phyloP scores from a whole-genome alignment of 2,888 invertebrate species.

The Pachydiplax longipennis region DNA sequence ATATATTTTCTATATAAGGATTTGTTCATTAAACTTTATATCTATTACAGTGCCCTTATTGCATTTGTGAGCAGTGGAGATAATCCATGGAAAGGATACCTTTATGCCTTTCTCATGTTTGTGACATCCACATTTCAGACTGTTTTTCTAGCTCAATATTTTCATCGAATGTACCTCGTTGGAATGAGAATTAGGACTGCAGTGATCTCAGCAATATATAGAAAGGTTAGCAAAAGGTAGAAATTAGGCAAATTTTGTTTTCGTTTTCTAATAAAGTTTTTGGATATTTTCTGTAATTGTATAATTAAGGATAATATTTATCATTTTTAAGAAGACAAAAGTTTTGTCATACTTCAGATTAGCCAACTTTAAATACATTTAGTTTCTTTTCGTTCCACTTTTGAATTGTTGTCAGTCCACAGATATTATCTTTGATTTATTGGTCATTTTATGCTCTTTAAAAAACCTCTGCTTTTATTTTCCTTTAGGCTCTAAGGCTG shows the following conservation, averaged over 20 bases:
- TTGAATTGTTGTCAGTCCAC: not conserved
- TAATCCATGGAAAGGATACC: constrained; percentile 66
- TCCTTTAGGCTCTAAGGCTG: constrained; percentile 56
- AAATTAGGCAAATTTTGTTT: not conserved
- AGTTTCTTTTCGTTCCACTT: not conserved
- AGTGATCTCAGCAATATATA: constrained; percentile 65
- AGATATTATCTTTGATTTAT: too few relatives aligned
- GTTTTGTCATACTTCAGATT: not conserved
- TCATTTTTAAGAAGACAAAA: not conserved
- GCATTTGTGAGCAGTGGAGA: constrained; percentile 55
- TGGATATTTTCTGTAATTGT: not conserved
- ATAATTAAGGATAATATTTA: not conserved
- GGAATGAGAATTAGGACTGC: constrained; percentile 67
- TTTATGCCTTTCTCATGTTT: constrained; percentile 65
- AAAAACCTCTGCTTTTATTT: not conserved
- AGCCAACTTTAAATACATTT: not conserved
- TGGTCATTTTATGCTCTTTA: not conserved
- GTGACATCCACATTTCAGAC: constrained; percentile 63
- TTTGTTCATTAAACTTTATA: too few relatives aligned
- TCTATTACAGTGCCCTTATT: constrained; percentile 55
- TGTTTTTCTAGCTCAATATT: constrained; percentile 65
- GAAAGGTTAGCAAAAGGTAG: constrained; percentile 57
- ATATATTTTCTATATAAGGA: too few relatives aligned
- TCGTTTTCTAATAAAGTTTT: not conserved
- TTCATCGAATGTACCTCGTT: constrained; percentile 63